These are phyloP conservation scores for Arctopsyche grandis DNA, from an alignment of 1,140 invertebrate species.

Conservation along the genomic window DNA sequence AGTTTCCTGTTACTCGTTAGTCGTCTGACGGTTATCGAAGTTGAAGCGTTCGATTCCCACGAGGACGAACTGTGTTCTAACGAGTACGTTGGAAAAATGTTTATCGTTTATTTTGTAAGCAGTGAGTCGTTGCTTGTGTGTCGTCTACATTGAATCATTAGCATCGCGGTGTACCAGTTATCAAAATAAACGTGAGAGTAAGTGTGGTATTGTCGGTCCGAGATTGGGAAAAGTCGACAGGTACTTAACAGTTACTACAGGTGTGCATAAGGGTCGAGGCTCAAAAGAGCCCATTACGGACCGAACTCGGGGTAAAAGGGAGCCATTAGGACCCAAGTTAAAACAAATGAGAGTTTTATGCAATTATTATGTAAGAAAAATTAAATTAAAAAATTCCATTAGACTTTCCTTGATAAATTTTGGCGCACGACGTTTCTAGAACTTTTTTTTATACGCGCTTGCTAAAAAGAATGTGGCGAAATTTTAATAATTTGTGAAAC, in stretches of 20 bases:
- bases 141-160: too few relatives aligned
- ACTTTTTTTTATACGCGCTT: too few relatives aligned
- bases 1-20: too few relatives aligned
- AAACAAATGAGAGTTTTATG: constrained; percentile 29
- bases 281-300: not conserved
- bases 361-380: constrained; percentile 31
- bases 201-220: not conserved
- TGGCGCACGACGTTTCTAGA: not conserved
- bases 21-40: too few relatives aligned
- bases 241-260: constrained; percentile 17
- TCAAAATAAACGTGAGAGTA: not conserved
- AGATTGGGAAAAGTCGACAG: constrained; percentile 13
- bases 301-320: constrained; percentile 18
- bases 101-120: too few relatives aligned
- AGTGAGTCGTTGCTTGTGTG: too few relatives aligned
- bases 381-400: constrained; percentile 30
- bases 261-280: constrained; percentile 10
- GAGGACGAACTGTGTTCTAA: too few relatives aligned
- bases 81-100: too few relatives aligned
- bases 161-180: too few relatives aligned
- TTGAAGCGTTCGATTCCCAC: too few relatives aligned
- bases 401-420: constrained; percentile 10
- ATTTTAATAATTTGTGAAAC: too few relatives aligned
- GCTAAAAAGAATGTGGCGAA: too few relatives aligned
- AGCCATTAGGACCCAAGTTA: constrained; percentile 24